Conservation (phyloP, 2,113 vertebrate species). For the Melanerpes aurifrons region DNA sequence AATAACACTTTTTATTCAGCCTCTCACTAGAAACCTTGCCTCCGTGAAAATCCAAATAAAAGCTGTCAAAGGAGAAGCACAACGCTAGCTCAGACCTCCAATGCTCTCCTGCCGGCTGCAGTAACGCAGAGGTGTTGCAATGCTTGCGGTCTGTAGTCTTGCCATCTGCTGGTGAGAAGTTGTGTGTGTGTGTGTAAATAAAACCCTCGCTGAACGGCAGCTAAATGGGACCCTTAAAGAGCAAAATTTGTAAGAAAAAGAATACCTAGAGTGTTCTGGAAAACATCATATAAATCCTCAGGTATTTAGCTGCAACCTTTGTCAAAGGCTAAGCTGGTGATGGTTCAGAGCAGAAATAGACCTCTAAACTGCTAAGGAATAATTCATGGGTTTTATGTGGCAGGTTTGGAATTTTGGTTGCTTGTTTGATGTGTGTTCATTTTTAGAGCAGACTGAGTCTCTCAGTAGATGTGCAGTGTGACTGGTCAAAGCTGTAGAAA, state of each 20-base stretch:
- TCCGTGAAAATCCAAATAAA: neutral
- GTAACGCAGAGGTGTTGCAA: neutral
- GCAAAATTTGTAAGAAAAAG: neutral
- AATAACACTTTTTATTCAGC: neutral
- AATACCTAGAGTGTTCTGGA: neutral
- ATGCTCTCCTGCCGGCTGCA: neutral
- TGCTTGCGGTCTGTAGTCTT: neutral
- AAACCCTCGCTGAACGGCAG: neutral
- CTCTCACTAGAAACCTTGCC: neutral
- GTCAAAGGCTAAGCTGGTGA: neutral
- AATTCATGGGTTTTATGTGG: fast-evolving
- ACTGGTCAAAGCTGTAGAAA: neutral
- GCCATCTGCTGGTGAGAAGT: conserved; percentile 46
- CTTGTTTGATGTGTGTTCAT: neutral
- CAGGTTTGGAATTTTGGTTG: neutral
- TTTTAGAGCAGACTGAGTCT: neutral
- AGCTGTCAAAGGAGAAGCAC: neutral
- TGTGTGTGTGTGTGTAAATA: neutral
- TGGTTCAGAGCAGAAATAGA: neutral
- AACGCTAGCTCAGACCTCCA: neutral
- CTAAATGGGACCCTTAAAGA: neutral
- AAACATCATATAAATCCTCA: neutral
- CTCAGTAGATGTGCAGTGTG: neutral
- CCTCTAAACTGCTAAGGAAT: neutral
- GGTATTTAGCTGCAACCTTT: neutral